Conservation (phyloP, 2,113 vertebrate genomes). For the Tricholaema leucomelas region DNA sequence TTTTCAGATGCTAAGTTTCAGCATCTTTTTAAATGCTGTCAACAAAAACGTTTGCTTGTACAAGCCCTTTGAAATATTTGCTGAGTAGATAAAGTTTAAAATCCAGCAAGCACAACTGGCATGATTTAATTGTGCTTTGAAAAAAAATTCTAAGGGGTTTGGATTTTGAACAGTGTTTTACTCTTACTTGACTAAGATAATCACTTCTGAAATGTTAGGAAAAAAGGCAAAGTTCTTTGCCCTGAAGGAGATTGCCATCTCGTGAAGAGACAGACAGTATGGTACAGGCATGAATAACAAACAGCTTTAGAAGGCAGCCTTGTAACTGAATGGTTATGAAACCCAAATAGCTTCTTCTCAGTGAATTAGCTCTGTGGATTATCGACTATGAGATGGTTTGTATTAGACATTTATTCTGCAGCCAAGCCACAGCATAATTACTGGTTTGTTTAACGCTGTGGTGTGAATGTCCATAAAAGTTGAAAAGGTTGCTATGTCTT, state of each 20-base stretch:
- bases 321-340: background rate
- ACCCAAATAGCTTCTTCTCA: background rate
- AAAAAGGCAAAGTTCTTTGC: constrained; percentile 5
- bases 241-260: background rate
- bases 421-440: background rate
- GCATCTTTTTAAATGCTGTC: background rate
- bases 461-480: background rate
- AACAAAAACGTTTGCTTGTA: background rate
- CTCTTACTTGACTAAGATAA: background rate
- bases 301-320: background rate
- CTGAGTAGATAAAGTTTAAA: background rate
- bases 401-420: background rate
- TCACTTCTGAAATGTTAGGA: background rate
- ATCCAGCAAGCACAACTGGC: background rate
- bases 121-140: background rate
- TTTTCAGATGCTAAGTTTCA: too few species aligned
- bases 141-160: background rate
- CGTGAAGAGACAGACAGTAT: background rate
- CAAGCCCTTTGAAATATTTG: background rate
- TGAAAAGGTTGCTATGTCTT: background rate
- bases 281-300: background rate
- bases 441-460: background rate
- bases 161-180: background rate
- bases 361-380: constrained; percentile 34
- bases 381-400: background rate